Percentiles rank a stretch among this genome's conserved stretches.
Evolutionary conservation across 1,140 invertebrate genomes (phyloP).

Genomic region (Ladona fulva): DNA sequence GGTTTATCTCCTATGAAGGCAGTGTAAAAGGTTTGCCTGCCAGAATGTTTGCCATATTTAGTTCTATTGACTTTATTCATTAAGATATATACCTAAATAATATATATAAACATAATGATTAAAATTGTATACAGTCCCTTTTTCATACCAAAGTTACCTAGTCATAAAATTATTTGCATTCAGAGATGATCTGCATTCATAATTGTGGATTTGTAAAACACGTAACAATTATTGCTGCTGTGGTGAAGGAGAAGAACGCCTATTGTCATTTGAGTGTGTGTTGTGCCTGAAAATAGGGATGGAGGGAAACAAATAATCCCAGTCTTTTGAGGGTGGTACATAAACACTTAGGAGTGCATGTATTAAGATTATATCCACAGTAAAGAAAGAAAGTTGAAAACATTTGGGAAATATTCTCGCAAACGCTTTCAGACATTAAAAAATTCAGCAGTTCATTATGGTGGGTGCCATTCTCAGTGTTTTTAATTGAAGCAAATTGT

Average conservation of each 20-base stretch:
- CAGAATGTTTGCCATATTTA: conserved; percentile 10
- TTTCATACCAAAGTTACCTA: conserved; percentile 4
- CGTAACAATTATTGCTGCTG: neutral
- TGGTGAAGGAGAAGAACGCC: neutral
- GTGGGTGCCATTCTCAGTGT: neutral
- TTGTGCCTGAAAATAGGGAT: neutral
- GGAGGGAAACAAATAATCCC: too few relatives aligned
- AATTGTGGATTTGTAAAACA: neutral
- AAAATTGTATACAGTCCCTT: conserved; percentile 10
- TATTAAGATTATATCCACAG: neutral
- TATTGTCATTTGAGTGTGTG: neutral
- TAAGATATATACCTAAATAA: conserved; percentile 8
- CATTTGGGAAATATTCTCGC: neutral
- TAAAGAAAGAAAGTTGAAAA: neutral
- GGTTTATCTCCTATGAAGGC: neutral
- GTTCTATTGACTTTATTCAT: conserved; percentile 7
- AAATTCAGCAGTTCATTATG: neutral
- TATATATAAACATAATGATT: conserved; percentile 1
- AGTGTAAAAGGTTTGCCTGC: neutral
- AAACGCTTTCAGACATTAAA: neutral
- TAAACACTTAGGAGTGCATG: neutral
- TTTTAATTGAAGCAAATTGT: neutral
- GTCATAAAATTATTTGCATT: conserved; percentile 7
- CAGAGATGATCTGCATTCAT: neutral
- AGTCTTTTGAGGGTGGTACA: neutral